These are phyloP conservation scores for Acrocephalus arundinaceus DNA, from an alignment of 2,113 vertebrate genomes.

Conservation along the genomic window DNA sequence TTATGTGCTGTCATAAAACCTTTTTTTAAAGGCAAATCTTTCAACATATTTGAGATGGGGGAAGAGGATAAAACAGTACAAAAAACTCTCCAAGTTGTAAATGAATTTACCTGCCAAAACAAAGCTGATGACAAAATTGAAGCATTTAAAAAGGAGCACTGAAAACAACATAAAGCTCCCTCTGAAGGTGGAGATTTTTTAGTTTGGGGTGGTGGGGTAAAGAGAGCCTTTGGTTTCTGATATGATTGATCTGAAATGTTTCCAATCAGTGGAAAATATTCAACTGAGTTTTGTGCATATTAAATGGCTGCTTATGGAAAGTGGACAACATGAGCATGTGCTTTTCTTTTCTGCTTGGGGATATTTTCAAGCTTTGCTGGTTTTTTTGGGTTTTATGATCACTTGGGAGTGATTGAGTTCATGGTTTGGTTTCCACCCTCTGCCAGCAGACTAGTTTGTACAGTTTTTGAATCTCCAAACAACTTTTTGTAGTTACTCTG, in stretches of 20 bases:
- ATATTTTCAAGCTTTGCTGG: background rate
- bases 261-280: background rate
- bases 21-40: constrained; percentile 24
- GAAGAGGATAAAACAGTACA: background rate
- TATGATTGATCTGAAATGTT: background rate
- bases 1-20: constrained; percentile 15
- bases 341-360: background rate
- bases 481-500: background rate
- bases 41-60: background rate
- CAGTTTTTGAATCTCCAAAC: background rate
- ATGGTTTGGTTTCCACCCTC: background rate
- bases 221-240: background rate
- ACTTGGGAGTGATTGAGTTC: background rate
- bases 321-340: background rate
- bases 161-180: background rate
- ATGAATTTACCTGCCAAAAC: constrained; percentile 23
- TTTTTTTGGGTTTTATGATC: background rate
- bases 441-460: background rate
- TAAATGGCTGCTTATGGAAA: background rate
- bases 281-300: background rate
- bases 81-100: background rate
- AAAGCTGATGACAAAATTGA: constrained; percentile 21
- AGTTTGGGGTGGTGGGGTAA: background rate
- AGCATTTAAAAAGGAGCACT: background rate
- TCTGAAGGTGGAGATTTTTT: background rate